Conservation (phyloP, 1,140 invertebrate species). For the Drosophila pachea region DNA sequence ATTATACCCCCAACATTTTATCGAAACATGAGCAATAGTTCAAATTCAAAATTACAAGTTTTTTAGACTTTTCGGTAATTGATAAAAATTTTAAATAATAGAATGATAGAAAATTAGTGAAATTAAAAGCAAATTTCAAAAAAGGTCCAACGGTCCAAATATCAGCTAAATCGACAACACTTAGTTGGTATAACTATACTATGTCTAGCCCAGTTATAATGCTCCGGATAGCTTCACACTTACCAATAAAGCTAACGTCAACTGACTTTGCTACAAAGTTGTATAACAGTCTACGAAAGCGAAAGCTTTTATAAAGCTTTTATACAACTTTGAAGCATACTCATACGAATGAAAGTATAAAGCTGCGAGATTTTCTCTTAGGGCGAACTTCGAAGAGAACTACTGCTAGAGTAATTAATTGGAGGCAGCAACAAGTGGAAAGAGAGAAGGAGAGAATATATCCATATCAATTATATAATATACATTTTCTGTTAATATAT, state of each 20-base stretch:
- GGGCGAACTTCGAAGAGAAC: background rate
- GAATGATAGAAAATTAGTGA: no score
- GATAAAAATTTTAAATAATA: no score
- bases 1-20: no score
- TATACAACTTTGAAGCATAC: conserved; percentile 5
- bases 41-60: no score
- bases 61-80: no score
- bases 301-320: conserved; percentile 29
- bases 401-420: background rate
- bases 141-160: no score
- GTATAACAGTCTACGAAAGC: conserved; percentile 22
- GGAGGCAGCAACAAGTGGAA: conserved; percentile 23
- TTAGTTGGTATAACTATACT: no score
- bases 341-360: background rate
- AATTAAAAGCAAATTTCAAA: no score
- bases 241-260: background rate
- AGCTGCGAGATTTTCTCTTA: conserved; percentile 9
- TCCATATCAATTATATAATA: background rate
- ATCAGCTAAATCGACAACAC: no score
- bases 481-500: background rate
- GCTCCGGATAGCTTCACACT: background rate
- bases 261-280: background rate
- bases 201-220: background rate
- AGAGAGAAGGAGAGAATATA: background rate
- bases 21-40: no score